phyloP scores from a whole-genome alignment of 2,797 vertebrate genomes.

The Gymnocypris eckloni region DNA sequence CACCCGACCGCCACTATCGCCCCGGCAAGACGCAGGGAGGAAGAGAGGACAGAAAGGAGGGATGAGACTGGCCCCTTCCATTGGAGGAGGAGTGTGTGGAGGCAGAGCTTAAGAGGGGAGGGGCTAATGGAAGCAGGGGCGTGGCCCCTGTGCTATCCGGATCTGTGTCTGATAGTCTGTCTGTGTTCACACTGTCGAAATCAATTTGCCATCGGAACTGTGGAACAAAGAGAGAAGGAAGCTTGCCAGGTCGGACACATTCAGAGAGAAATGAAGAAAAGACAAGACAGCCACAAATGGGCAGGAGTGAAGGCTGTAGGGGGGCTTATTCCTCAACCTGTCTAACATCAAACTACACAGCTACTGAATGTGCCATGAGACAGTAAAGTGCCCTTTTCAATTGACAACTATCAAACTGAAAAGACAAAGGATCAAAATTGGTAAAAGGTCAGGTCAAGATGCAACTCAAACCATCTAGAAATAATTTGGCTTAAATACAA shows the following conservation, averaged over 20 bases:
- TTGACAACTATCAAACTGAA: slow-evolving; percentile 7
- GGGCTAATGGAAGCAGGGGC: slow-evolving; percentile 68
- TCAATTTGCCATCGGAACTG: slow-evolving; percentile 99
- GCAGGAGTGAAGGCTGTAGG: slow-evolving; percentile 10
- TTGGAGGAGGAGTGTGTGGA: slow-evolving; percentile 80
- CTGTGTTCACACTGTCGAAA: slow-evolving; percentile 99
- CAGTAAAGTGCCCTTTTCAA: neutral
- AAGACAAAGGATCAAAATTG: neutral
- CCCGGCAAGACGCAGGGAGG: slow-evolving; percentile 75
- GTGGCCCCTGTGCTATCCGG: slow-evolving; percentile 68
- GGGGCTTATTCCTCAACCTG: slow-evolving; percentile 6
- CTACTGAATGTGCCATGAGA: neutral
- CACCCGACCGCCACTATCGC: slow-evolving; percentile 80
- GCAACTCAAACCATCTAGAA: neutral
- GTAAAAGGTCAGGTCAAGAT: slow-evolving; percentile 23
- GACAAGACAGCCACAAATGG: slow-evolving; percentile 62
- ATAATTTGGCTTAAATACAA: neutral
- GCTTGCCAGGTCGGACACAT: slow-evolving; percentile 89
- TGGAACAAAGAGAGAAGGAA: slow-evolving; percentile 92
- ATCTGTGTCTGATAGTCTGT: slow-evolving; percentile 85
- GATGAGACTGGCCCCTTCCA: slow-evolving; percentile 82
- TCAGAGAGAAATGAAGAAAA: slow-evolving; percentile 70
- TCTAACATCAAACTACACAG: neutral
- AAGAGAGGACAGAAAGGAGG: slow-evolving; percentile 79
- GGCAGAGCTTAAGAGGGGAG: slow-evolving; percentile 66